Percentiles rank a stretch among this genome's conserved stretches.
Conservation (phyloP, 2,797 vertebrate species). For the Hypotaenidia philippensis region DNA sequence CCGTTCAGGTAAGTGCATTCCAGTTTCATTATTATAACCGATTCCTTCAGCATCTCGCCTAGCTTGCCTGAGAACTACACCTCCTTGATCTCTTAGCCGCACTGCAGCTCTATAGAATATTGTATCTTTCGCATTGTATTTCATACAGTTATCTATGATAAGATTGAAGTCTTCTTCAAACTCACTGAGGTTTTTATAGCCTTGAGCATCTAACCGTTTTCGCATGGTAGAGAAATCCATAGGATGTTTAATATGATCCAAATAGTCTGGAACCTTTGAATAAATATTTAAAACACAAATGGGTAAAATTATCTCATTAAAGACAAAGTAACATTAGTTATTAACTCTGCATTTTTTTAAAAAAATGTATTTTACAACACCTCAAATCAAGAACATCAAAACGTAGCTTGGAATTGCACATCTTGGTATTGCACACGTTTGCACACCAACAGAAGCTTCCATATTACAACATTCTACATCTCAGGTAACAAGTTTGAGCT, state of each 20-base stretch:
- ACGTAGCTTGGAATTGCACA: background rate
- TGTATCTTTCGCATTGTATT: conserved; percentile 97
- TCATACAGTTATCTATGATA: conserved; percentile 96
- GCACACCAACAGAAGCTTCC: background rate
- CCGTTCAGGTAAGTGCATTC: conserved; percentile 90
- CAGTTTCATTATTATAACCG: conserved; percentile 90
- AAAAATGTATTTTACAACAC: background rate
- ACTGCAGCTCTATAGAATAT: conserved; percentile 95
- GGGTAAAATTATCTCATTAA: background rate
- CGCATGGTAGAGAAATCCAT: conserved; percentile 98
- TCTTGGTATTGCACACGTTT: background rate
- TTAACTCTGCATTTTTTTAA: background rate
- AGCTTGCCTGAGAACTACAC: conserved; percentile 91
- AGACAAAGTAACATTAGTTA: background rate
- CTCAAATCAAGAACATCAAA: background rate
- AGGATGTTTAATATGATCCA: conserved; percentile 93
- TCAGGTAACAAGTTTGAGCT: background rate
- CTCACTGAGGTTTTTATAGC: conserved; percentile 89
- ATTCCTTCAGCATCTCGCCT: conserved; percentile 88
- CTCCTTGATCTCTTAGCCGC: conserved; percentile 94
- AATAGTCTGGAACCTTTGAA: conserved; percentile 94
- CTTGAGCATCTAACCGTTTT: conserved; percentile 89
- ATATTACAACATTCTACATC: background rate
- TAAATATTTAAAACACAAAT: conserved; percentile 31
- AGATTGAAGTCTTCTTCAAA: conserved; percentile 96